These are phyloP conservation scores for Drosophila paramelanica DNA, from an alignment of 2,888 invertebrate genomes.

Conservation along the genomic window DNA sequence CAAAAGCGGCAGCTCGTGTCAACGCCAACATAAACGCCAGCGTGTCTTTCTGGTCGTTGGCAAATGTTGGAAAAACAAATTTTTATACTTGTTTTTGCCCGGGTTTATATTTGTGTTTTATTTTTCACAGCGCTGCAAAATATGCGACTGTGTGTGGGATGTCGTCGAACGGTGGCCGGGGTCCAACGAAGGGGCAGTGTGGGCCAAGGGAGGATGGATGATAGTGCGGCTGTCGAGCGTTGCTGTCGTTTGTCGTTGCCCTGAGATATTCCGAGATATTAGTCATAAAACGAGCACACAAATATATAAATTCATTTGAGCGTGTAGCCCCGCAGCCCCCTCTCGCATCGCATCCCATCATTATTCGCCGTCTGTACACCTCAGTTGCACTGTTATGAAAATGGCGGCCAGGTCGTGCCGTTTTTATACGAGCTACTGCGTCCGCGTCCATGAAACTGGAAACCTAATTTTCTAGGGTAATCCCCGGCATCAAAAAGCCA, in stretches of 20 bases:
- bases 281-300: conserved; percentile 79
- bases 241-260: conserved; percentile 52
- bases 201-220: conserved; percentile 17
- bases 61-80: conserved; percentile 82
- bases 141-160: conserved; percentile 58
- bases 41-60: conserved; percentile 67
- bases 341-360: not conserved
- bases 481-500: conserved; percentile 65
- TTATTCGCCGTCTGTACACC: conserved; percentile 15
- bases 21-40: conserved; percentile 47
- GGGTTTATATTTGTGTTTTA: conserved; percentile 77
- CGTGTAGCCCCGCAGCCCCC: conserved; percentile 41
- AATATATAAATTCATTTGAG: conserved; percentile 77
- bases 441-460: conserved; percentile 74
- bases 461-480: conserved; percentile 83
- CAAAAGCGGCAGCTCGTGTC: conserved; percentile 42
- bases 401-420: conserved; percentile 74
- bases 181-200: not conserved
- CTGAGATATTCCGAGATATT: conserved; percentile 79
- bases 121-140: conserved; percentile 78
- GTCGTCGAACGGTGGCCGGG: conserved; percentile 6
- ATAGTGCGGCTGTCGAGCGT: conserved; percentile 64
- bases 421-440: conserved; percentile 73
- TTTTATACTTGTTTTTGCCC: conserved; percentile 76
- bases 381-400: conserved; percentile 63